Conservation (phyloP, 2,113 vertebrate species). For the Carollia perspicillata region DNA sequence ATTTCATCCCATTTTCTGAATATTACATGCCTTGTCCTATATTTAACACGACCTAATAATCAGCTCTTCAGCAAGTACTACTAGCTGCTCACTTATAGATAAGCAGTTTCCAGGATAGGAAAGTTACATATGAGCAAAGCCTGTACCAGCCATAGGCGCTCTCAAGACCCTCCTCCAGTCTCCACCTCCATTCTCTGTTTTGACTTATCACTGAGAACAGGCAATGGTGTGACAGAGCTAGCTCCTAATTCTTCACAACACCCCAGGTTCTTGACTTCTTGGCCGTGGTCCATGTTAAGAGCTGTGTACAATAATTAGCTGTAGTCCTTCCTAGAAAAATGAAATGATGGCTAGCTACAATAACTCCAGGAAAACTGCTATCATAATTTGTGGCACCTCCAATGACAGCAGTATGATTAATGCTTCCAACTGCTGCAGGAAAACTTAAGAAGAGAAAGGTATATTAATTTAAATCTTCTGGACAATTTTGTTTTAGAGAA, state of each 20-base stretch:
- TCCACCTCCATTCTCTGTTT: neutral
- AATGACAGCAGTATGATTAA: neutral
- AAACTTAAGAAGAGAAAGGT: neutral
- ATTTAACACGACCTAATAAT: neutral
- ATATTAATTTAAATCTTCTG: neutral
- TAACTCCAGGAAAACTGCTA: neutral
- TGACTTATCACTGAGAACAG: neutral
- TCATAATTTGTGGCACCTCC: neutral
- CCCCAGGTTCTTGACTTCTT: slow-evolving; percentile 3
- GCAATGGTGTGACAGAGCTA: neutral
- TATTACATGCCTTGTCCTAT: neutral
- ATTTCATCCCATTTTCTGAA: neutral
- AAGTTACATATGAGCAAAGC: neutral
- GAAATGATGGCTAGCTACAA: neutral
- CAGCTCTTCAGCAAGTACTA: neutral
- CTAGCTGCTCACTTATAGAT: neutral
- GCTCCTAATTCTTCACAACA: neutral
- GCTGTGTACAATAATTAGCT: neutral
- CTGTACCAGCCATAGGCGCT: neutral
- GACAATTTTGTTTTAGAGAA: slow-evolving; percentile 37
- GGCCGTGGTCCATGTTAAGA: neutral
- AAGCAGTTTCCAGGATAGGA: neutral
- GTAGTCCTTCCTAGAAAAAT: neutral
- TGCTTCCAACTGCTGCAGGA: neutral
- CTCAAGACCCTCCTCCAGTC: neutral